phyloP scores from a whole-genome alignment of 2,888 invertebrate genomes.

The Hypomecis atomaria region DNA sequence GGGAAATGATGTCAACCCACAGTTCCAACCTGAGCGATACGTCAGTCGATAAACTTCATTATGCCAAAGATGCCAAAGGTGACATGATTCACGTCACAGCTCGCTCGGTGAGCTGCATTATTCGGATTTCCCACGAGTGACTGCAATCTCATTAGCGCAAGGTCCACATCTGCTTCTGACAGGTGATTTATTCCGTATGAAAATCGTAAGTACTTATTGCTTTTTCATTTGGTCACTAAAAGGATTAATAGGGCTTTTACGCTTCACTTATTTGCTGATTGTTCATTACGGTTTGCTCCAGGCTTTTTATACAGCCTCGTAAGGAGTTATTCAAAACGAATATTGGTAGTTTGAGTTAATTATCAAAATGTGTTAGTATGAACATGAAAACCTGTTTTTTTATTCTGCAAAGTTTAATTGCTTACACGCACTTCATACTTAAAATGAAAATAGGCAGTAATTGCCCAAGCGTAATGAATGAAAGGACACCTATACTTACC shows the following conservation, averaged over 20 bases:
- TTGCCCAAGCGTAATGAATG: too few relatives aligned
- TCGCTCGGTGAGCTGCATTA: slow-evolving; percentile 56
- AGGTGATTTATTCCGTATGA: slow-evolving; percentile 63
- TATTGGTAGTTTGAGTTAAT: too few relatives aligned
- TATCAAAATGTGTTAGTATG: too few relatives aligned
- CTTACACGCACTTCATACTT: too few relatives aligned
- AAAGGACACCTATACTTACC: too few relatives aligned
- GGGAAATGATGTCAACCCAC: too few relatives aligned
- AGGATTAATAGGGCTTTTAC: neutral
- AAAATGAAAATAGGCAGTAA: too few relatives aligned
- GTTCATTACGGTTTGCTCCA: neutral
- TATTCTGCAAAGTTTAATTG: too few relatives aligned
- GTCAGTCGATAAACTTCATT: slow-evolving; percentile 51
- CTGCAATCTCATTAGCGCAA: slow-evolving; percentile 75
- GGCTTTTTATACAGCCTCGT: neutral
- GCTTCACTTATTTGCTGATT: neutral
- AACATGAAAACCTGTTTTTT: too few relatives aligned
- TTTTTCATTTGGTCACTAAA: slow-evolving; percentile 38
- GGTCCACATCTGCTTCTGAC: slow-evolving; percentile 68
- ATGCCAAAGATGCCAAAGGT: slow-evolving; percentile 53
- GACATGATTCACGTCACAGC: slow-evolving; percentile 26
- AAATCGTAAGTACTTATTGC: slow-evolving; percentile 50
- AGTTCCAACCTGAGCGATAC: too few relatives aligned
- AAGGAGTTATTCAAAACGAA: too few relatives aligned
- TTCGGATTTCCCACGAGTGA: slow-evolving; percentile 78